Base-by-base conservation (phyloP, 2,888 invertebrate species). In the Cyclophora punctaria region DNA sequence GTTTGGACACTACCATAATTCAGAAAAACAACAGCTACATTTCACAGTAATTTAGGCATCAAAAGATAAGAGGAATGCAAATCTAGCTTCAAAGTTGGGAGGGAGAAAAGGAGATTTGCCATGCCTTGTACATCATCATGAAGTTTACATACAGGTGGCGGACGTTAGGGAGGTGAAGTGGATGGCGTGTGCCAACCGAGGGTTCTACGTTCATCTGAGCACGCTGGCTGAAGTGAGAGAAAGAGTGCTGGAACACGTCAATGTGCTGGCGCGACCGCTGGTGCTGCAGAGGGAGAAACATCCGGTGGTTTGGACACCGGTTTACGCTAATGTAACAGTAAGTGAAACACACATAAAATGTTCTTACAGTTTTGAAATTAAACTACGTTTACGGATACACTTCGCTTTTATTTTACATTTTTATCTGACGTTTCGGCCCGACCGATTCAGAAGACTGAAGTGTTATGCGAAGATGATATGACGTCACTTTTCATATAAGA, bases 131-230 rank as follows among this genome's bases (percentile, higher is more conserved):
- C 33, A 44, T 44, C 44, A 33, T 44, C 44, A 44, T 44, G 34
- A 34, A 2, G 44, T 7, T 6, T 42, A n/a, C 20, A 44, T 44
- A 34, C 53, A 70, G 88, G 95, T 95, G 53, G 94, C 96, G 40
- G 98, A 99, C 81, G 95, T 96, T 47, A 90, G 95, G 60, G 96
- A 98, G 75, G 96, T 98, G 58, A 95, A 96, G 74, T 97, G 97
- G 96, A 99, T 99, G 97, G 99, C 99, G 47, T 99, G 99, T 81
- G 95, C 95, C 34, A 99, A 99, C 83, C 93, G 96, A 82, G 98
- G 98, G 6, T 98, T 94, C 82, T 98, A 96, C 88, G 97, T 98
- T 34, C 99, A 99, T 76, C 92, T 99, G 48, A 97, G 97, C 62
- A 98, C 98, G 37, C 90, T 97, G 73, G 98, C 99, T 0, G 99